Evolutionary conservation across 2,797 vertebrate genomes (phyloP), one percentile per base, ranked within the genome.

Genomic region (Gorsachius magnificus): DNA sequence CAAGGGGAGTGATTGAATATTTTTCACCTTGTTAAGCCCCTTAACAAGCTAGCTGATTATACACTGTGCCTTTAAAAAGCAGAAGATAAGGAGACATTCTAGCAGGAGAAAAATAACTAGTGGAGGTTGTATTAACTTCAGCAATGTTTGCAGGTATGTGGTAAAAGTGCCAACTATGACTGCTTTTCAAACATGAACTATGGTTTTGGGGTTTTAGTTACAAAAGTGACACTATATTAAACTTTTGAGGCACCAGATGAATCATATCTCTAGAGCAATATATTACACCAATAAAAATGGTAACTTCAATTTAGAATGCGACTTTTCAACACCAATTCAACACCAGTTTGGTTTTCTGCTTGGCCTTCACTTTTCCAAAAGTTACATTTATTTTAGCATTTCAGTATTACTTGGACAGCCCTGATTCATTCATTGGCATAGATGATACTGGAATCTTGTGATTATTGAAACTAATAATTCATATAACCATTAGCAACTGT

Each of bases 1-100:
- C 93, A 97, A 93, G 92, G 43, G 95, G 93, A 96, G 79, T 94
- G 95, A 97, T 94, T 96, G 95, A 94, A 96, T 97, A 96, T 96
- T 97, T 97, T 97, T 97, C 96, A 97, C 91, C 89, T 97, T 96
- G 93, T 96, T 98, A 97, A 97, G 90, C 70, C 90, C 63, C 68
- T 90, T 98, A 98, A 98, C 92, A 97, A 97, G 91, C 87, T 95
- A 88, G 65, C 69, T 97, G 95, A 97, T 97, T 97, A 86, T 76
- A 92, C 38, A 95, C 51, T 91, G 57, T 95, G 96, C 58, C 81
- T 97, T 96, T 93, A 96, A 96, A 97, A 97, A 79, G 65, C 61
- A 96, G 91, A 93, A 89, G 95, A 60, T 11, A 76, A 72, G 38
- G 48, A 93, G 64, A 93, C 26, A 66, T 74, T 95, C 84, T 68